phyloP scores from a whole-genome alignment of 2,797 vertebrate species.

The Agapornis canus region DNA sequence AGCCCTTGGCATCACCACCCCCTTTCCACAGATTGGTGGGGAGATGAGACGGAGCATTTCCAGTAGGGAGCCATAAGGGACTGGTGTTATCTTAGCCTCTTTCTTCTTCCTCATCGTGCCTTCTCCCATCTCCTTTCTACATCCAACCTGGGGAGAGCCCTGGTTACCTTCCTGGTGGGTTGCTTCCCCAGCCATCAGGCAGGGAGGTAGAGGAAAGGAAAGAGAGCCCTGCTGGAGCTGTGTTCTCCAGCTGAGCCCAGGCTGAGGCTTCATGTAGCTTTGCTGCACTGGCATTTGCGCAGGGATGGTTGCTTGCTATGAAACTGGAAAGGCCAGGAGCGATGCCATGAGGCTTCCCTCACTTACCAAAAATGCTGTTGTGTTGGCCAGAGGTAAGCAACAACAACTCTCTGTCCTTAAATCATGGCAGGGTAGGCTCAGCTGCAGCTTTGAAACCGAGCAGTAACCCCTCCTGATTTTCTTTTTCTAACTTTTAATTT shows the following conservation, averaged over 20 bases:
- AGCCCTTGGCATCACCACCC: fast-evolving
- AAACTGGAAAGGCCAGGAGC: neutral
- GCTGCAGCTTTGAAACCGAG: neutral
- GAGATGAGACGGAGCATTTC: neutral
- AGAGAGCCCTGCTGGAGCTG: neutral
- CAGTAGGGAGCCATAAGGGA: neutral
- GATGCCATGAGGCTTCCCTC: fast-evolving
- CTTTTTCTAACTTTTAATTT: neutral
- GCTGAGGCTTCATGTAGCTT: neutral
- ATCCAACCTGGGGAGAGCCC: neutral
- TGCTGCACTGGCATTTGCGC: fast-evolving
- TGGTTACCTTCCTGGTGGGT: neutral
- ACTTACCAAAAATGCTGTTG: neutral
- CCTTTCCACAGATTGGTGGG: neutral
- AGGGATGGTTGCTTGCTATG: neutral
- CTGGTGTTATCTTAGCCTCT: neutral
- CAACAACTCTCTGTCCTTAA: neutral
- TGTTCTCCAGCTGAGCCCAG: neutral
- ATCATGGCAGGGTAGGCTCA: neutral
- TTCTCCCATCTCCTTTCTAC: neutral
- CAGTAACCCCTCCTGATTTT: neutral
- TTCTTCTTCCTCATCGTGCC: neutral
- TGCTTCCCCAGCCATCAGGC: fast-evolving
- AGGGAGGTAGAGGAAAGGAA: neutral
- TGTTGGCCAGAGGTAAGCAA: neutral